A percentile compares a stretch with the other conserved stretches of the same genome.
phyloP scores from a whole-genome alignment of 2,113 vertebrate species.

The Hippopotamus amphibius region DNA sequence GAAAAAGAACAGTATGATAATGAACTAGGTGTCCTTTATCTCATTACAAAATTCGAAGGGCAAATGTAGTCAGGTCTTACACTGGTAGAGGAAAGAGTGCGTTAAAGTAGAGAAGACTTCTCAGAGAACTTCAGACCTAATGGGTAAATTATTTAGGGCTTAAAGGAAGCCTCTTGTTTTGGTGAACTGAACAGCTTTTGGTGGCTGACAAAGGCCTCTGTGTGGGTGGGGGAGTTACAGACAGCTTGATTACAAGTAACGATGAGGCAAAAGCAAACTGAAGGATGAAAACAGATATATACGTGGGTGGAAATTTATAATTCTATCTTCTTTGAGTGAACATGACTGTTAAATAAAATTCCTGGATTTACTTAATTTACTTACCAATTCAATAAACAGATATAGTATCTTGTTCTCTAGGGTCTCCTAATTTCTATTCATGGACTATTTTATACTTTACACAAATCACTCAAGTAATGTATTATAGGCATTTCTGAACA shows the following conservation, averaged over 20 bases:
- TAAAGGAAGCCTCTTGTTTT: not conserved
- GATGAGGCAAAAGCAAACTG: not conserved
- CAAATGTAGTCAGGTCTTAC: not conserved
- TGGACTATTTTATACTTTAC: not conserved
- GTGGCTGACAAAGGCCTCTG: not conserved
- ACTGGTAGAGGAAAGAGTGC: not conserved
- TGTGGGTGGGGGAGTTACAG: not conserved
- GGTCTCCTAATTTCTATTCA: not conserved
- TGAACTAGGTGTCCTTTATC: not conserved
- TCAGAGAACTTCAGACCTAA: not conserved
- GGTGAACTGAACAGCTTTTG: not conserved
- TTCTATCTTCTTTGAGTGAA: constrained; percentile 4
- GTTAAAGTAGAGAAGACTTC: not conserved
- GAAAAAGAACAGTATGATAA: not conserved
- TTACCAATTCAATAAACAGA: constrained; percentile 3
- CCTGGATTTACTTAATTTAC: not conserved
- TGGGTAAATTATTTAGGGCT: not conserved
- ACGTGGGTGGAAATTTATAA: not conserved
- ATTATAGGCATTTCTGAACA: not conserved
- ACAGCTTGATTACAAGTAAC: not conserved
- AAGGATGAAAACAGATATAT: not conserved
- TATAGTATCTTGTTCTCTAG: not conserved
- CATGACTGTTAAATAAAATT: not conserved
- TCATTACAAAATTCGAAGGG: constrained; percentile 6
- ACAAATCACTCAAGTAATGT: not conserved